These are phyloP conservation scores for Lacerta viridis DNA, from an alignment of 2,797 vertebrate genomes.

Conservation along the genomic window DNA sequence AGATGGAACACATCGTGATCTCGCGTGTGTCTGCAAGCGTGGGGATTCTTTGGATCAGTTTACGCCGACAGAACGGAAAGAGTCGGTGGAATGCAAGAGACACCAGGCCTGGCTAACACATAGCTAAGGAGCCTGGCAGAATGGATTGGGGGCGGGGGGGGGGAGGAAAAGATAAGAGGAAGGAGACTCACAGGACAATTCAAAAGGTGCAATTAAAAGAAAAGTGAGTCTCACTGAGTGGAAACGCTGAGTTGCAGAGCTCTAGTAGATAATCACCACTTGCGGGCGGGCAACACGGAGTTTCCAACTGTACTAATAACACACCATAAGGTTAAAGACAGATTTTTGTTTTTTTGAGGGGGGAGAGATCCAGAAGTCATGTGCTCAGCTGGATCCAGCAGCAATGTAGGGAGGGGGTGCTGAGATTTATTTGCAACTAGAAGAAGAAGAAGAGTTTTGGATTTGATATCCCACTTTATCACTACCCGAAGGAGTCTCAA, in stretches of 20 bases:
- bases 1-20: constrained; percentile 72
- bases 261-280: constrained; percentile 53
- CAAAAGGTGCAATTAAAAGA: constrained; percentile 58
- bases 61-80: fast-evolving
- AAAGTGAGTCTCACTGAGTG: constrained; percentile 42
- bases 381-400: background rate
- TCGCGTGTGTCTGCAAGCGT: too few relatives aligned
- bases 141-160: background rate
- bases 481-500: too few relatives aligned
- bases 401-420: background rate
- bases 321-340: background rate
- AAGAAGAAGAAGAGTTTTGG: too few relatives aligned
- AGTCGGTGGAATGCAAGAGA: background rate
- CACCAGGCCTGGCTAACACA: background rate
- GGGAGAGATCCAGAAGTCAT: background rate
- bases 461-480: too few relatives aligned
- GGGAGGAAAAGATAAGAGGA: background rate
- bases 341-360: background rate
- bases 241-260: constrained; percentile 59
- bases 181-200: constrained; percentile 17
- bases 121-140: constrained; percentile 23
- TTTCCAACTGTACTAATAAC: constrained; percentile 43
- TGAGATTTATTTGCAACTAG: background rate
- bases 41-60: too few relatives aligned
- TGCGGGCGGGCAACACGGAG: constrained; percentile 48